Evolutionary conservation across 2,113 vertebrate genomes (phyloP), one percentile per base, ranked within the genome.

Genomic region (Istiophorus platypterus): DNA sequence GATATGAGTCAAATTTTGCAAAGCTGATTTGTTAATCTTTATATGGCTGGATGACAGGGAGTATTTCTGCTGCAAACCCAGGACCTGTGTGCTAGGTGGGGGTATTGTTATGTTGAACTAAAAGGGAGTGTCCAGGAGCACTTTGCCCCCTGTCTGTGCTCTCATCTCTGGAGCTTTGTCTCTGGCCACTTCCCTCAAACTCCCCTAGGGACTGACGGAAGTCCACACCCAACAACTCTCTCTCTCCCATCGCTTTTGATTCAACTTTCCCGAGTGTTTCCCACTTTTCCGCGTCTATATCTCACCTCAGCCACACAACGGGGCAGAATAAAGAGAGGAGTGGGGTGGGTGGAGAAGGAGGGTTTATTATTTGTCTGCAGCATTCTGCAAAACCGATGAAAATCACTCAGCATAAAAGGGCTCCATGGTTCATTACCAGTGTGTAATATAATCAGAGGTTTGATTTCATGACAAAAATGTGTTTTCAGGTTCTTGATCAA

Each of bases 101-200:
- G 64, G 82, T 67, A 20, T 37, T 73, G 29, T 81, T 82, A 18
- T 79, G 52, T 62, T 29, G 58, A 11, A 70, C 58, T 71, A 1
- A 2, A 37, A 79, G 76, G 83, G 81, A 81, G 89, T 69, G 70
- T 84, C 90, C 85, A 78, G 70, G 39, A 85, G 86, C 78, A 65
- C 83, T 89, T 86, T 81, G 84, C 59, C 84, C 85, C 69, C 26
- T 42, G 64, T 62, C 75, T 63, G 80, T 15, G 5, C 82, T 88
- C 92, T 91, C 90, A 87, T 91, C 90, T 92, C 83, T 90, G 82
- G 63, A 89, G 87, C 90, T 88, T 89, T 91, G 85, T 90, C 85
- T 89, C 65, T 0, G 4, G 66, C 78, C 81, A 80, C 84, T 86
- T 92, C 88, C 89, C 85, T 81, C 54, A 56, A 82, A 76, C 63